A percentile compares a stretch with the other conserved stretches of the same genome.
Conservation (phyloP, 2,888 invertebrate species). For the Hypsopygia costalis region DNA sequence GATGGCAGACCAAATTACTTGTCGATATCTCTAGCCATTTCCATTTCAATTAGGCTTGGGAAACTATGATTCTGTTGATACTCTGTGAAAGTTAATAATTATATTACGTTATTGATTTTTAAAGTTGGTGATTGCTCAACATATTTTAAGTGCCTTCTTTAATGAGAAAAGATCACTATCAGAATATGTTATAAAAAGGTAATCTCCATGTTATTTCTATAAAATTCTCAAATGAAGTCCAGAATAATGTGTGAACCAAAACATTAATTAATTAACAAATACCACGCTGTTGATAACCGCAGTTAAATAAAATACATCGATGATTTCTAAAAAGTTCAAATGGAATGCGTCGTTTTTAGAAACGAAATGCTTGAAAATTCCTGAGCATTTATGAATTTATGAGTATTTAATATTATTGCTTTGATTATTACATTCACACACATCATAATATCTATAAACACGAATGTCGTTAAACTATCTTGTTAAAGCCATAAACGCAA, state of each 20-base stretch:
- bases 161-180: background rate
- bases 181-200: background rate
- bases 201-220: background rate
- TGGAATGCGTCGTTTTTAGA: too few species aligned
- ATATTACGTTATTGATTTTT: background rate
- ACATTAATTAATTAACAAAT: slow-evolving; percentile 1
- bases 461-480: background rate
- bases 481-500: slow-evolving; percentile 4
- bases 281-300: too few species aligned
- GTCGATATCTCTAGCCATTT: slow-evolving; percentile 2
- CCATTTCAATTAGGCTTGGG: background rate
- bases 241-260: background rate
- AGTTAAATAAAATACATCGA: slow-evolving; percentile 3
- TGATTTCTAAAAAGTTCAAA: too few species aligned
- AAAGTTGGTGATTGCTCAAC: background rate
- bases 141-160: background rate
- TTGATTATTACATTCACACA: slow-evolving; percentile 6
- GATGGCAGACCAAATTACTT: background rate
- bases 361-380: too few species aligned
- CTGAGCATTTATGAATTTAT: slow-evolving; percentile 5
- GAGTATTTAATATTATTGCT: slow-evolving; percentile 2
- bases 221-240: slow-evolving; percentile 1
- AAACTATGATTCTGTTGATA: background rate
- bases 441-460: slow-evolving; percentile 1
- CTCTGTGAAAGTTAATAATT: slow-evolving; percentile 3